A percentile compares a stretch with the other conserved stretches of the same genome.
Conservation (phyloP, 2,888 invertebrate genomes). For the Dryomyza anilis region DNA sequence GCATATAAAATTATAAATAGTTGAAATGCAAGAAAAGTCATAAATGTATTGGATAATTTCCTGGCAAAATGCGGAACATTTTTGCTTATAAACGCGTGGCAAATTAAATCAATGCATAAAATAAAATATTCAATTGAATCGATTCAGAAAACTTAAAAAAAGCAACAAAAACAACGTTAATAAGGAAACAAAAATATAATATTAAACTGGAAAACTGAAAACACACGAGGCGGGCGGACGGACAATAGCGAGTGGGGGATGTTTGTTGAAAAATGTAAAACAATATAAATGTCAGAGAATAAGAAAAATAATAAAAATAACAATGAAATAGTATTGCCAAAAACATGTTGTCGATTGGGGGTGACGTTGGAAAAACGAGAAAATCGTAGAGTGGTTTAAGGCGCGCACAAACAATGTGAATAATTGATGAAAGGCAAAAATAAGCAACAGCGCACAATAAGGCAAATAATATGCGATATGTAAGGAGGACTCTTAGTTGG, state of each 20-base stretch:
- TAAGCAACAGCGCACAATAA: background rate
- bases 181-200: background rate
- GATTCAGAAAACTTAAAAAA: too few species aligned
- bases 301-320: background rate
- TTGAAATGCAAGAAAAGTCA: too few species aligned
- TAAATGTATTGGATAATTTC: too few species aligned
- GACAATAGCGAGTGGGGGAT: background rate
- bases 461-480: background rate
- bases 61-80: too few species aligned
- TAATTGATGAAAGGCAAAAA: background rate
- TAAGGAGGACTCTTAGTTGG: background rate
- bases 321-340: background rate
- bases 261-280: background rate
- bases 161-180: background rate
- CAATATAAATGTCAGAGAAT: background rate
- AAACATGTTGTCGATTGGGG: background rate
- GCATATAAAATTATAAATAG: too few species aligned
- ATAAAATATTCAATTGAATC: too few species aligned
- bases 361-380: background rate
- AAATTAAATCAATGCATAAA: too few species aligned
- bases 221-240: background rate
- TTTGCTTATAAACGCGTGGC: too few species aligned
- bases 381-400: too few species aligned
- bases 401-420: background rate
- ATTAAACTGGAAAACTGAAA: conserved; percentile 2